phyloP scores from a whole-genome alignment of 2,888 invertebrate species.

The Dryadula phaetusa region DNA sequence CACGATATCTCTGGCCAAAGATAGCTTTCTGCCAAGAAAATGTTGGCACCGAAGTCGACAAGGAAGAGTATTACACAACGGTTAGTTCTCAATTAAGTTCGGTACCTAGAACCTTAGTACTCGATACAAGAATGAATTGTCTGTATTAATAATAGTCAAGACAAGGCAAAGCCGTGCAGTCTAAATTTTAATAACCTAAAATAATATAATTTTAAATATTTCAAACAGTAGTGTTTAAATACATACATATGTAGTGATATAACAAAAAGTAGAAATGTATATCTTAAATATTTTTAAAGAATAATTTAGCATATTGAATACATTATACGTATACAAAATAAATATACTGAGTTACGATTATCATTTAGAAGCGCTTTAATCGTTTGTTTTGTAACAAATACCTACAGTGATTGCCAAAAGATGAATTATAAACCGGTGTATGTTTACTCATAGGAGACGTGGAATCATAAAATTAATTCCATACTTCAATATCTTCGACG shows the following conservation, averaged over 20 bases:
- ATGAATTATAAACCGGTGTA: constrained; percentile 6
- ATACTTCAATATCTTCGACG: constrained; percentile 40
- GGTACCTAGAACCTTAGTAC: constrained; percentile 34
- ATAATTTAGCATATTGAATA: neutral
- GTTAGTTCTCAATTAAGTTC: constrained; percentile 67
- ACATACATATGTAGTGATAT: too few relatives aligned
- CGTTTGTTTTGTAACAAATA: neutral
- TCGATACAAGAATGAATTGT: constrained; percentile 25
- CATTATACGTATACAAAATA: too few relatives aligned
- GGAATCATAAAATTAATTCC: constrained; percentile 41
- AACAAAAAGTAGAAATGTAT: too few relatives aligned
- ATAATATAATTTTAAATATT: neutral
- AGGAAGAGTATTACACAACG: constrained; percentile 53
- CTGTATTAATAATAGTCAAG: constrained; percentile 9
- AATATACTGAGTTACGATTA: neutral
- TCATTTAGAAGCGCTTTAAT: neutral
- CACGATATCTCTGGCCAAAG: constrained; percentile 35
- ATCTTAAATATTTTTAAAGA: neutral
- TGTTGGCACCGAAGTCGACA: constrained; percentile 52
- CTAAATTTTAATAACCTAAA: neutral
- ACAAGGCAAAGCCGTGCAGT: neutral
- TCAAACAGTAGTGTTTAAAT: too few relatives aligned
- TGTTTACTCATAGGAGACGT: constrained; percentile 13
- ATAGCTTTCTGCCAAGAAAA: constrained; percentile 66
- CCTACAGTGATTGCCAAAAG: neutral